Evolutionary conservation across 2,113 vertebrate genomes (phyloP).

Genomic region (Microcebus griseorufus): DNA sequence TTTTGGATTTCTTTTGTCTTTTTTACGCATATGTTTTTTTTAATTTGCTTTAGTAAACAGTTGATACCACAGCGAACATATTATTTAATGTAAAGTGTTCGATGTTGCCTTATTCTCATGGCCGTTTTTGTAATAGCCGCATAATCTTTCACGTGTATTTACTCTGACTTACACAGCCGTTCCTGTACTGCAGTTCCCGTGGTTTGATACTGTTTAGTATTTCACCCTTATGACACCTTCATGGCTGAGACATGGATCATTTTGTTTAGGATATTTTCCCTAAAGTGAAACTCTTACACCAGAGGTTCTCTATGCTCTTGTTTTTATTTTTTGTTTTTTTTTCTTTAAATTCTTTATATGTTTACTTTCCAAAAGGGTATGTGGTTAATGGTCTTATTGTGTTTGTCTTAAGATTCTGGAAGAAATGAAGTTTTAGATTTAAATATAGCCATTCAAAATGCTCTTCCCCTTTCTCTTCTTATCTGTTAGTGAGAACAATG

Average conservation of each 20-base stretch:
- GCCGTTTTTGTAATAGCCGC: background rate
- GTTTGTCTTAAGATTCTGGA: background rate
- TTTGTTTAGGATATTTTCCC: background rate
- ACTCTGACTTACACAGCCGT: background rate
- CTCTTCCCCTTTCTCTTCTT: background rate
- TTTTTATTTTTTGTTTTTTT: background rate
- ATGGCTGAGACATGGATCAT: background rate
- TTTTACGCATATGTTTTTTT: background rate
- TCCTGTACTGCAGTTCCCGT: too few relatives aligned
- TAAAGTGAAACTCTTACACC: background rate
- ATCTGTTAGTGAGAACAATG: background rate
- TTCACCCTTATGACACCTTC: background rate
- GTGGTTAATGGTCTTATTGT: background rate
- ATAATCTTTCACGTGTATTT: background rate
- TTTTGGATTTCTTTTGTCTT: background rate
- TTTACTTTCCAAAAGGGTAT: background rate
- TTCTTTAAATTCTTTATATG: background rate
- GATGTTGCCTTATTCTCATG: background rate
- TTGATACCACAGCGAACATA: background rate
- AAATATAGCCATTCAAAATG: background rate
- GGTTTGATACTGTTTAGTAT: background rate
- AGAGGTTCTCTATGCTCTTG: background rate
- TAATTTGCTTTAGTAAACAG: background rate
- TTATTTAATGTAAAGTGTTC: background rate
- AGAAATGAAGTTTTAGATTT: background rate